Conservation (phyloP, 2,113 vertebrate genomes). For the Crotalus tigris region DNA sequence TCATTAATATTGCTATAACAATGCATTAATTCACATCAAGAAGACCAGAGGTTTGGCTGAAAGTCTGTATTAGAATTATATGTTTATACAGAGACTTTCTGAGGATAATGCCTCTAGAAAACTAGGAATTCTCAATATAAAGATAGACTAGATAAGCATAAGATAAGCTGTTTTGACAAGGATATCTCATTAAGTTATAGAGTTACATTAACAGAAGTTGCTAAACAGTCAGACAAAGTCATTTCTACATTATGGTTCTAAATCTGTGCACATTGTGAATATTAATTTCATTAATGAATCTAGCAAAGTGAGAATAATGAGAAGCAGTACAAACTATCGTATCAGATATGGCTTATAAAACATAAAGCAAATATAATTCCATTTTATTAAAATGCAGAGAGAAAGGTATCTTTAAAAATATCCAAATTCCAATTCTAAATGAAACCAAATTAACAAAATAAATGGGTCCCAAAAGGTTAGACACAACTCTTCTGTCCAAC, state of each 20-base stretch:
- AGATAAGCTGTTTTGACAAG: background rate
- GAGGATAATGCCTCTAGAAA: conserved; percentile 23
- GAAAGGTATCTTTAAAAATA: background rate
- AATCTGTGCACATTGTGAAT: background rate
- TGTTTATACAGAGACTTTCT: conserved; percentile 31
- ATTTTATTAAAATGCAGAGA: background rate
- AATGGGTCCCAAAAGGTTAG: too few relatives aligned
- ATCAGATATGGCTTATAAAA: background rate
- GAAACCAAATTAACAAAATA: background rate
- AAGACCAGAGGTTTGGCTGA: conserved; percentile 46
- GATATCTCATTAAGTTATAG: conserved; percentile 9
- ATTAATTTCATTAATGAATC: background rate
- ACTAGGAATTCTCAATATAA: conserved; percentile 30
- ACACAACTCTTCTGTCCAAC: background rate
- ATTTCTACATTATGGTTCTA: background rate
- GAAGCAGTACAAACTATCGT: background rate
- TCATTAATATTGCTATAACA: conserved; percentile 63
- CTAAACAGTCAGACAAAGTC: background rate
- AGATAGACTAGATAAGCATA: background rate
- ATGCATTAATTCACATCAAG: conserved; percentile 25
- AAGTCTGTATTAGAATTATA: conserved; percentile 46
- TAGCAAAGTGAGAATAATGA: background rate
- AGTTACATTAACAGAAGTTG: background rate
- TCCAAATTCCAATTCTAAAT: background rate
- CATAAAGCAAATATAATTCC: background rate